Base-by-base conservation (phyloP, 1,140 invertebrate species). In the Meteorus sp. region DNA sequence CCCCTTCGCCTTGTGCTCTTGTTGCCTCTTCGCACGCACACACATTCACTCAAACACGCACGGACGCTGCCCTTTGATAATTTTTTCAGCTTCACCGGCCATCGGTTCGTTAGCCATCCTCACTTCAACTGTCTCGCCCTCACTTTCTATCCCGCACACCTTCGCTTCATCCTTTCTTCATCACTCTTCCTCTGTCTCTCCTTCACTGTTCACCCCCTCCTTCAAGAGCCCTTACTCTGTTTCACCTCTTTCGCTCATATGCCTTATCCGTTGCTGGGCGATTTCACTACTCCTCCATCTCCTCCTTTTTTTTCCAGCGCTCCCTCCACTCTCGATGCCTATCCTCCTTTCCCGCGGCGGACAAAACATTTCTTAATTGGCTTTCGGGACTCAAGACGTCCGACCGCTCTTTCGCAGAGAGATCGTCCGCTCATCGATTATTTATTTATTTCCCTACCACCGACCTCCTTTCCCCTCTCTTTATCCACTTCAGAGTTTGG, bases 311-410 rank as follows among this genome's bases (percentile, higher is more conserved):
- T 55, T 69, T 63, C 50, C 61, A 60, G 59, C 63, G 48, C 22
- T 41, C 35, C 31, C 20, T 19, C 23, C 31, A 11, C 41, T 43
- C 27, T n/a, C n/a, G n/a, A n/a, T 33, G 29, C 48, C 51, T 59
- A 60, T 44, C 55, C 59, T 60, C 55, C 53, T 55, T 61, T 44
- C 52, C 58, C 62, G 60, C 52, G 65, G 61, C 70, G 74, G 77
- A 79, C 78, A 78, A 80, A 80, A 80, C 78, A 80, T 80, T 80
- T 79, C 77, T 78, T 80, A 80, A 80, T 80, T 80, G 61, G 61
- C 56, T 63, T 63, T 63, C 61, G 61, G 57, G 54, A 39, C 56
- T 29, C 45, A 22, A 51, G 48, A 56, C 48, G 55, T 60, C 54
- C 53, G 35, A 52, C 48, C 37, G 53, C 44, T 52, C 60, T 61